A percentile compares a stretch with the other conserved stretches of the same genome.
Conservation (phyloP, 2,888 invertebrate species). For the Serrognathus titanus region DNA sequence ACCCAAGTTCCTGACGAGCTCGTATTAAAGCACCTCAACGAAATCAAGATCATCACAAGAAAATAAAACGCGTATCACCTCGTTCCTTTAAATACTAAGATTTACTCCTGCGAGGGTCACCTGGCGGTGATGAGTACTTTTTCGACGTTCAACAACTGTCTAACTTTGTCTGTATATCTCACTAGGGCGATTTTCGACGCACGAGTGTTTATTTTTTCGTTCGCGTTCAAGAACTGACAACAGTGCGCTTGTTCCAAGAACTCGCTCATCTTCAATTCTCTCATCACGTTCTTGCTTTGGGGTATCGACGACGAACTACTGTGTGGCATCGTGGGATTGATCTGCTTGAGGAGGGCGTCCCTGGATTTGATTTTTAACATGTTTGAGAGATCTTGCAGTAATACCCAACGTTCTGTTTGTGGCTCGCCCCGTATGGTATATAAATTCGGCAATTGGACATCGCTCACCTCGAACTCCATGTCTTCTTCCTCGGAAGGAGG, state of each 20-base stretch:
- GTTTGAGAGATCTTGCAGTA: constrained; percentile 75
- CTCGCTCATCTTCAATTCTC: constrained; percentile 75
- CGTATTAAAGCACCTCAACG: too few relatives aligned
- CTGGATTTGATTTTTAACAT: constrained; percentile 76
- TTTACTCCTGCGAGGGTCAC: constrained; percentile 45
- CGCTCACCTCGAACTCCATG: constrained; percentile 79
- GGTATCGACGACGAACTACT: constrained; percentile 17
- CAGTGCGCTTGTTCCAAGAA: constrained; percentile 78
- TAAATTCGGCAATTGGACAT: constrained; percentile 73
- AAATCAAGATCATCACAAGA: constrained; percentile 11
- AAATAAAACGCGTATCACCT: constrained; percentile 21
- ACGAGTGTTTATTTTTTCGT: constrained; percentile 75
- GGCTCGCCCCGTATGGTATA: constrained; percentile 67
- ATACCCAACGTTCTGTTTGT: constrained; percentile 72
- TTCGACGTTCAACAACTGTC: constrained; percentile 78
- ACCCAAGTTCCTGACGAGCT: too few relatives aligned
- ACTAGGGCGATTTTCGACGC: constrained; percentile 79
- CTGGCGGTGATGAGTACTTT: constrained; percentile 62
- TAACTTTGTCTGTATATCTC: constrained; percentile 79
- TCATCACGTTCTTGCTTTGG: constrained; percentile 46
- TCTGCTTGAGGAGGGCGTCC: constrained; percentile 73
- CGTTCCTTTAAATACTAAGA: constrained; percentile 8
- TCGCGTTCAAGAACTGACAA: constrained; percentile 72
- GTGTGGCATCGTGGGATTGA: constrained; percentile 58
- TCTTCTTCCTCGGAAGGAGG: constrained; percentile 55